phyloP scores from a whole-genome alignment of 2,797 vertebrate genomes.

The Sphenodon punctatus region DNA sequence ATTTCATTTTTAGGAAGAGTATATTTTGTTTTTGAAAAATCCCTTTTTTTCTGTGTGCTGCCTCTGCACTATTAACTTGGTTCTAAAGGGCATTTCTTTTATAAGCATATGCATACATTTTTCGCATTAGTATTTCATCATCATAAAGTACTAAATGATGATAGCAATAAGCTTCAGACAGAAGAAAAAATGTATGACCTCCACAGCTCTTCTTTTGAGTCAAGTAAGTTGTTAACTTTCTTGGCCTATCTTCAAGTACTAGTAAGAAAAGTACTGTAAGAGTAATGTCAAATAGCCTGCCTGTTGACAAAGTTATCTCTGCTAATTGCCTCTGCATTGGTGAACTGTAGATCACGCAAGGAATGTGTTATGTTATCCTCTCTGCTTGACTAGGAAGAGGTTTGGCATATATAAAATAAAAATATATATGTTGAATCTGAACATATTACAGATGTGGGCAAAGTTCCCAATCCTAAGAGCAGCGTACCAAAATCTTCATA shows the following conservation, averaged over 20 bases:
- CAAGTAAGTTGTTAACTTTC: slow-evolving; percentile 26
- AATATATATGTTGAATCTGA: not conserved
- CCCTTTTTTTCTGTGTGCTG: not conserved
- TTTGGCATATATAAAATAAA: not conserved
- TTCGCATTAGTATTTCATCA: slow-evolving; percentile 28
- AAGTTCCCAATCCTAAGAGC: too few relatives aligned
- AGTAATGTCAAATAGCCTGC: slow-evolving; percentile 29
- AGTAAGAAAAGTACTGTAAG: not conserved
- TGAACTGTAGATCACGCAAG: not conserved
- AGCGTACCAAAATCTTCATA: too few relatives aligned
- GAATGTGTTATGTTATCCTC: not conserved
- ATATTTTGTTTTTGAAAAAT: not conserved
- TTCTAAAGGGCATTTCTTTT: slow-evolving; percentile 27
- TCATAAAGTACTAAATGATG: not conserved
- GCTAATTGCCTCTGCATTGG: not conserved
- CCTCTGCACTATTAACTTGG: not conserved
- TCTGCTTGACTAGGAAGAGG: not conserved
- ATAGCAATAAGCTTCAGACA: not conserved
- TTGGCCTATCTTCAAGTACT: slow-evolving; percentile 14
- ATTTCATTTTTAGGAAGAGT: slow-evolving; percentile 12
- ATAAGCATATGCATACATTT: slow-evolving; percentile 23
- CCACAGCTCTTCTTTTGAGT: slow-evolving; percentile 19
- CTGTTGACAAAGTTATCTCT: not conserved
- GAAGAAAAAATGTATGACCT: not conserved
- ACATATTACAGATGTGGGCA: too few relatives aligned